Evolutionary conservation across 2,888 invertebrate species (phyloP).

Genomic region (Ennomos erosarius): DNA sequence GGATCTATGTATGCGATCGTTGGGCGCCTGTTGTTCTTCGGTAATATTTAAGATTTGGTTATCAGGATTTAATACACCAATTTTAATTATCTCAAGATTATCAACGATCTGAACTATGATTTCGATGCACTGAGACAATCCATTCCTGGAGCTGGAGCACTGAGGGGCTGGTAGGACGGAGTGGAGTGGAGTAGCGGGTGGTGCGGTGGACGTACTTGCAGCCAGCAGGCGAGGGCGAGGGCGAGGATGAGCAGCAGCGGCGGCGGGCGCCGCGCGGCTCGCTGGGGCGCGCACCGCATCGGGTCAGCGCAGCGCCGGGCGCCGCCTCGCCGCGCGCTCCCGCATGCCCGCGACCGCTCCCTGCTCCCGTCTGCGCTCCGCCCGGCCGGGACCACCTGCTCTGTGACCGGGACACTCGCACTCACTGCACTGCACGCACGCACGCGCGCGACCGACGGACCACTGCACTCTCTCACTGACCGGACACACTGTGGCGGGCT

Average conservation of each 20-base stretch:
- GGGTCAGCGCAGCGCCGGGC: slow-evolving; percentile 63
- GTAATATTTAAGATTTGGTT: too few relatives aligned
- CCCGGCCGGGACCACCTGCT: slow-evolving; percentile 5
- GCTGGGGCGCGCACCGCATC: slow-evolving; percentile 66
- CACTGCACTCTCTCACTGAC: slow-evolving; percentile 26
- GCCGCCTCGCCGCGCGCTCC: slow-evolving; percentile 59
- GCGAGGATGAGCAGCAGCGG: slow-evolving; percentile 73
- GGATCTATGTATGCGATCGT: too few relatives aligned
- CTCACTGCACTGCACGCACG: slow-evolving; percentile 35
- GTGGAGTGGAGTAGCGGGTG: too few relatives aligned
- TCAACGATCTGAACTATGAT: too few relatives aligned
- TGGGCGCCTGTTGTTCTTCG: too few relatives aligned
- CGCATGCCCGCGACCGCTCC: slow-evolving; percentile 57
- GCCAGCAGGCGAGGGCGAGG: slow-evolving; percentile 75
- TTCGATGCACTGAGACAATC: too few relatives aligned
- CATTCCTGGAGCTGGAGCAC: too few relatives aligned
- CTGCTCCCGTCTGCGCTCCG: slow-evolving; percentile 19
- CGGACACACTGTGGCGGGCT: slow-evolving; percentile 20
- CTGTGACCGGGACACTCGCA: neutral
- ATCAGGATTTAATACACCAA: too few relatives aligned
- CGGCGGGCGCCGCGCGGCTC: slow-evolving; percentile 67
- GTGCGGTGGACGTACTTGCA: slow-evolving; percentile 63
- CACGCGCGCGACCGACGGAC: slow-evolving; percentile 29
- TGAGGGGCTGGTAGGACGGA: slow-evolving; percentile 16
- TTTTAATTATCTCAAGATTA: too few relatives aligned